phyloP scores from a whole-genome alignment of 2,113 vertebrate species.

The Misgurnus anguillicaudatus region DNA sequence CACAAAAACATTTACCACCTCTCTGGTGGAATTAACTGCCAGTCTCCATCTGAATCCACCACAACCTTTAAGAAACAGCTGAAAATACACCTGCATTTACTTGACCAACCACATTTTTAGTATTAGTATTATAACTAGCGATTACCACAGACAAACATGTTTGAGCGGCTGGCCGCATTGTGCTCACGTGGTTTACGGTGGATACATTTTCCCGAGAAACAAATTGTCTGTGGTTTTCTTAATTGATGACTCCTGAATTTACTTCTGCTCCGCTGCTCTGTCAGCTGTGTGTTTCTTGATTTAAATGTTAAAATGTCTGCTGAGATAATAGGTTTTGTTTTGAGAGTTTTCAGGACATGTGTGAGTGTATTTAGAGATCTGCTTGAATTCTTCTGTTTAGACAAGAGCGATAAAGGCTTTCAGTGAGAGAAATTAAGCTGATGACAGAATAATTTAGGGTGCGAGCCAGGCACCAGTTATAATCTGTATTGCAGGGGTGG shows the following conservation, averaged over 20 bases:
- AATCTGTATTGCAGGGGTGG: conserved; percentile 6
- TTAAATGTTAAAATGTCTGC: conserved; percentile 41
- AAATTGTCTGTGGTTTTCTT: conserved; percentile 49
- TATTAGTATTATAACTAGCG: no score
- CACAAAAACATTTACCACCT: no score
- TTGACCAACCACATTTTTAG: no score
- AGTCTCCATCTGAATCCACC: no score
- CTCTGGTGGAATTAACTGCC: no score
- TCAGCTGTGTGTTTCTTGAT: conserved; percentile 32
- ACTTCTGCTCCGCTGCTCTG: conserved; percentile 41
- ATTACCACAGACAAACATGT: no score
- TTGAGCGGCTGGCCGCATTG: conserved; percentile 16
- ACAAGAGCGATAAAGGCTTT: conserved; percentile 14
- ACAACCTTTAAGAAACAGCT: not conserved
- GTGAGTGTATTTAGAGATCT: not conserved
- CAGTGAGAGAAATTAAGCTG: conserved; percentile 23
- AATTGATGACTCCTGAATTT: conserved; percentile 53
- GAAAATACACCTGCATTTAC: conserved; percentile 42
- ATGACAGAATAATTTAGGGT: conserved; percentile 22
- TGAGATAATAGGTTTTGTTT: conserved; percentile 36
- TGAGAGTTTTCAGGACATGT: conserved; percentile 7
- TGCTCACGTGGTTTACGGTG: not conserved
- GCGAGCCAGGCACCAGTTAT: conserved; percentile 3
- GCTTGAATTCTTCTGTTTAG: conserved; percentile 7
- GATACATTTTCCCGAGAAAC: conserved; percentile 38